Evolutionary conservation across 2,113 vertebrate species (phyloP), one percentile per base, ranked within the genome.

Genomic region (Polypterus bichir): DNA sequence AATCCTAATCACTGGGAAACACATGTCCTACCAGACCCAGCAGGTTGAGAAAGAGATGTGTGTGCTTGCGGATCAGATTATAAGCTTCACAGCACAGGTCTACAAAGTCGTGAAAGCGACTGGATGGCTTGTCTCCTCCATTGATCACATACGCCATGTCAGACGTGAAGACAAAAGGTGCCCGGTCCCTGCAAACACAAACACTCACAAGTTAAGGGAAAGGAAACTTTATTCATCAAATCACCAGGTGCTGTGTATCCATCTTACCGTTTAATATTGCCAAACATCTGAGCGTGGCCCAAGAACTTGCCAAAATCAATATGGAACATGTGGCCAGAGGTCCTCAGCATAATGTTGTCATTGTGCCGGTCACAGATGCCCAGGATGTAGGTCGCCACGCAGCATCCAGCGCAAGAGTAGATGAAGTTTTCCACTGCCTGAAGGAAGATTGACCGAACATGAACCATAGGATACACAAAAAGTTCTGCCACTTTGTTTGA

Each of bases 71-170:
- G 76, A 99, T 96, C 69, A 96, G 86, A 81, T 99, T 99, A 86
- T 99, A 99, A 46, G 96, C 96, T 69, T 97, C 92, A 63, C 96
- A 98, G 83, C 96, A 99, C 48, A 99, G 84, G 71, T 99, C 96
- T 5, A 99, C 96, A 11, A 98, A 98, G 74, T 97, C 94, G 4
- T 98, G 94, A 81, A 98, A 98, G 76, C 96, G 91, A 68, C 94
- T 97, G 64, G 96, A 96, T 3, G 96, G 91, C 54, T 97, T 96
- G 83, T 97, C 96, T 6, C 94, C 96, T 0, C 96, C 94, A 0
- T 99, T 98, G 77, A 98, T 98, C 72, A 99, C 94, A 0, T 97
- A 98, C 0, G 96, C 96, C 96, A 99, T 99, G 79, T 99, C 96
- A 0, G 96, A 97, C 44, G 96, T 99, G 79, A 99, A 97, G 67